phyloP scores from a whole-genome alignment of 2,113 vertebrate species.

The Hypanus sabinus region DNA sequence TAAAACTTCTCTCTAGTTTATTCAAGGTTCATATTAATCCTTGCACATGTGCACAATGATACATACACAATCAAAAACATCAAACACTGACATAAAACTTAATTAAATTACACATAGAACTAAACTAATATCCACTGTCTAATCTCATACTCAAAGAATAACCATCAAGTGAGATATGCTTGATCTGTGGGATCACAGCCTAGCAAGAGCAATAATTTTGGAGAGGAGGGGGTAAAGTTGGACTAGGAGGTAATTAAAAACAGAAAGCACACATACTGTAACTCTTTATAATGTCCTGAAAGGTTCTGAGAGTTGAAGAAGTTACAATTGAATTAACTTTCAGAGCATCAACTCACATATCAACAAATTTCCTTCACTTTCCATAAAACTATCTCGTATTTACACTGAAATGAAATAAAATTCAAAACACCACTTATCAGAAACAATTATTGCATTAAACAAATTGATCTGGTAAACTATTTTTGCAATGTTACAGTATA shows the following conservation, averaged over 20 bases:
- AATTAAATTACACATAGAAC: too few species aligned
- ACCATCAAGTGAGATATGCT: not conserved
- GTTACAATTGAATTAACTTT: not conserved
- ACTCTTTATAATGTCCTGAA: not conserved
- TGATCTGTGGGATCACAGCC: not conserved
- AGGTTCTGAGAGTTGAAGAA: constrained; percentile 8
- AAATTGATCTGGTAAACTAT: not conserved
- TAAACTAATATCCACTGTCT: not conserved
- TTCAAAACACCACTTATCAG: not conserved
- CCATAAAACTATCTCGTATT: not conserved
- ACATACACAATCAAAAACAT: too few species aligned
- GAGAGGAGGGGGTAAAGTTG: not conserved
- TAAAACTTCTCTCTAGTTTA: too few species aligned
- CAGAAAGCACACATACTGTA: not conserved
- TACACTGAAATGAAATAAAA: constrained; percentile 11
- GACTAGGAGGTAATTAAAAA: not conserved
- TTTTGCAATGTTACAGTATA: constrained; percentile 11
- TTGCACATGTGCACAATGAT: too few species aligned
- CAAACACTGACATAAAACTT: too few species aligned
- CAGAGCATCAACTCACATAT: not conserved
- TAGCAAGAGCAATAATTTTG: not conserved
- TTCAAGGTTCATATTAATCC: too few species aligned
- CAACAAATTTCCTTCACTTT: not conserved
- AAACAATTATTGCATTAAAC: constrained; percentile 7
- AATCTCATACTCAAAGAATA: not conserved